Conservation (phyloP, 1,140 invertebrate species). For the Oryctes rhinoceros region DNA sequence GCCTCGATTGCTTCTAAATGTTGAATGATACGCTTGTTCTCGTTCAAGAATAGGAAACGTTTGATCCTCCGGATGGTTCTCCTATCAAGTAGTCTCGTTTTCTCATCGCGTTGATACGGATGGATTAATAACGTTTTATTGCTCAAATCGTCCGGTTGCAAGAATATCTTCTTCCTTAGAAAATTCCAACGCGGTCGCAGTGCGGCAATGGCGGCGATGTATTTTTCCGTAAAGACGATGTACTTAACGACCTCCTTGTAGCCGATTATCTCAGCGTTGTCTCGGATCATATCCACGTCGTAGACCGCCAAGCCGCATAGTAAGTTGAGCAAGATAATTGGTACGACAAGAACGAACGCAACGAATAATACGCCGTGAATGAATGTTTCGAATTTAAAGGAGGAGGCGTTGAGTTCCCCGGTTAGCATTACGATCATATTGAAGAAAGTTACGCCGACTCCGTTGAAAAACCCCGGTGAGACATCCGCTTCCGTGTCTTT, state of each 20-base stretch:
- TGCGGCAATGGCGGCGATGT: not conserved
- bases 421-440: conserved; percentile 87
- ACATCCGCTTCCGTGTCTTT: conserved; percentile 54
- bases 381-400: conserved; percentile 76
- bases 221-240: not conserved
- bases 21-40: not conserved
- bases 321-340: conserved; percentile 82
- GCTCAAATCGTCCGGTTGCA: not conserved
- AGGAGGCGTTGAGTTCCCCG: conserved; percentile 80
- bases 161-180: conserved; percentile 1
- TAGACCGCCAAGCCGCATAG: conserved; percentile 76
- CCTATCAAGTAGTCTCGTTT: not conserved
- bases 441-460: conserved; percentile 73
- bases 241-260: not conserved
- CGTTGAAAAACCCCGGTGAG: conserved; percentile 66
- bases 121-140: not conserved
- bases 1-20: not conserved
- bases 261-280: not conserved
- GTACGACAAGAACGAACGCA: conserved; percentile 80
- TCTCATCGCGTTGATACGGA: not conserved
- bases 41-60: not conserved
- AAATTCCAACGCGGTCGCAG: not conserved
- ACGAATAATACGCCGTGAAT: conserved; percentile 78
- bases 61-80: not conserved
- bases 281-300: not conserved